A percentile compares a stretch with the other conserved stretches of the same genome.
phyloP scores from a whole-genome alignment of 2,113 vertebrate genomes.

The Microcebus lehilahytsara region DNA sequence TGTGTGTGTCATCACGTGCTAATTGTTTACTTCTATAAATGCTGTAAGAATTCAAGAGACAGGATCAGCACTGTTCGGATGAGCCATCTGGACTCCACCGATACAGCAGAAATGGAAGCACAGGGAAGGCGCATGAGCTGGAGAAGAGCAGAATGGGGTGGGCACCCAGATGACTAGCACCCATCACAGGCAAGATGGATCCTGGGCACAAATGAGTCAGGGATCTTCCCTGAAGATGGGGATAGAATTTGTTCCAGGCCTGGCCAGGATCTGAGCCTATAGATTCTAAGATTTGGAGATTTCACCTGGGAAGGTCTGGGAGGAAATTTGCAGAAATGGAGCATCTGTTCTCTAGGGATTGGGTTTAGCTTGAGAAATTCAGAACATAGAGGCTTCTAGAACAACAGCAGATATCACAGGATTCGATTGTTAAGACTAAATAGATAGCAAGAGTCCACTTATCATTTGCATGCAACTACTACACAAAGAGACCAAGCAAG shows the following conservation, averaged over 20 bases:
- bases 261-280: neutral
- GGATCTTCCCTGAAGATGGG: neutral
- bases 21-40: neutral
- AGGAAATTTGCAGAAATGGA: neutral
- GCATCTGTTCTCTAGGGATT: neutral
- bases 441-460: neutral
- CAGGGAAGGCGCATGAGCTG: rapidly evolving
- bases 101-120: neutral
- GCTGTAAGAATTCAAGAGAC: neutral
- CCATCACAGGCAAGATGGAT: neutral
- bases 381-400: constrained; percentile 69
- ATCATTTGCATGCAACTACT: neutral
- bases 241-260: neutral
- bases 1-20: neutral
- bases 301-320: neutral
- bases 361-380: constrained; percentile 39
- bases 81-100: neutral
- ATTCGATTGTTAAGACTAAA: neutral
- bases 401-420: constrained; percentile 41
- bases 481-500: neutral
- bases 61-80: neutral
- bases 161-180: neutral
- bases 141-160: neutral
- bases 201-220: neutral
- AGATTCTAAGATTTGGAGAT: neutral